Base-by-base conservation (phyloP, 2,888 invertebrate species). In the Dimorphilus gyrociliatus region DNA sequence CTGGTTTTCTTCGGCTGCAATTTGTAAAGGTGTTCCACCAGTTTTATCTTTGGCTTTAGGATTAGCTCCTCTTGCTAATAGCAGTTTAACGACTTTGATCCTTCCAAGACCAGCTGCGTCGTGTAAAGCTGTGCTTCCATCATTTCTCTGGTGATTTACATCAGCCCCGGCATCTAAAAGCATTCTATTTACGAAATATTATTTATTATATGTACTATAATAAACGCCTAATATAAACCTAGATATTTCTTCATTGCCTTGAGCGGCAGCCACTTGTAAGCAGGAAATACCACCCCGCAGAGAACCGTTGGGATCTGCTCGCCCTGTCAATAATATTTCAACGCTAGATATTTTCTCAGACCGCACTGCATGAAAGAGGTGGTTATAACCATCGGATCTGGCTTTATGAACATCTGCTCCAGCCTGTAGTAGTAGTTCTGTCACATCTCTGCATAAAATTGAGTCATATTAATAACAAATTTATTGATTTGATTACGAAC, bases 71-170 rank as follows among this genome's bases (percentile, higher is more conserved):
- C 25, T 10, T 8, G 16, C 13, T 21, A 39, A 19, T 16, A 39
- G 23, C 4, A 16, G 23, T 16, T 27, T 17, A 8, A 36, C 33
- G 12, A 34, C 23, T 16, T 31, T 25, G 2, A 26, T 28, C 19
- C 33, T 32, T 8, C 37, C 37, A n/a, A 37, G 28, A 2, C 35
- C 37, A n/a, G 29, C 18, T 4, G 37, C 39, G 24, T 39, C 39
- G 29, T 37, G 37, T n/a, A 39, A 30, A 3, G 39, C 28, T 1
- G 35, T 34, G 18, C 37, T 34, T 8, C 39, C 39, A 23, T 39
- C 39, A 4, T 37, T 27, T 10, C 39, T 26, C 14, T 24, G 18
- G 13, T 23, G 27, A 8, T 38, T 32, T 1, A 32, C 19, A 16
- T 29, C 16, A 14, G 39, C 37, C 2, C 30, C 30, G 19, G 32